These are phyloP conservation scores for Diachrysia chrysitis DNA, from an alignment of 2,888 invertebrate species.

Conservation along the genomic window DNA sequence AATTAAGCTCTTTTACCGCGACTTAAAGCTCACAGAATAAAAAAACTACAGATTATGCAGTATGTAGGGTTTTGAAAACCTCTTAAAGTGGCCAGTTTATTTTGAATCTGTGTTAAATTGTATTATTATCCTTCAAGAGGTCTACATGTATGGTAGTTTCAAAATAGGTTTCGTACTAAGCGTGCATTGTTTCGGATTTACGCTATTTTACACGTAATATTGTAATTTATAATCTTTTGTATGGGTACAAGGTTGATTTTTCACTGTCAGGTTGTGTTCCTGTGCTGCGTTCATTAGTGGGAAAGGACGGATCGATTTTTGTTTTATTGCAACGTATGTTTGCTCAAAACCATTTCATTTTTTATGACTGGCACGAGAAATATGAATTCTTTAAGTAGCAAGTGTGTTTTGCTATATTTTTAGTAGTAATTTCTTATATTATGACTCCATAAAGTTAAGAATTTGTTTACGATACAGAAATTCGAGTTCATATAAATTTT, in stretches of 20 bases:
- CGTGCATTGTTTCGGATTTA: constrained; percentile 56
- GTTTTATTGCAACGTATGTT: constrained; percentile 53
- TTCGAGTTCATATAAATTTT: not conserved
- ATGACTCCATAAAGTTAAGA: constrained; percentile 33
- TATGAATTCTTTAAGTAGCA: constrained; percentile 19
- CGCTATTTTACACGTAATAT: constrained; percentile 15
- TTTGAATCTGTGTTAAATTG: constrained; percentile 26
- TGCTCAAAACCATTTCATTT: constrained; percentile 51
- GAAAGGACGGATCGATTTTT: constrained; percentile 60
- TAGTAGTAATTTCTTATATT: constrained; percentile 4
- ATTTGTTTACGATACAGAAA: constrained; percentile 7
- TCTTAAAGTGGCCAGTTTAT: constrained; percentile 41
- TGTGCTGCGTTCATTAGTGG: constrained; percentile 47
- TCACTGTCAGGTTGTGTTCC: constrained; percentile 14
- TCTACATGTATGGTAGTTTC: constrained; percentile 46
- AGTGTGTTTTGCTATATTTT: constrained; percentile 4
- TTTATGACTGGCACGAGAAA: constrained; percentile 46
- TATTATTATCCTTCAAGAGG: constrained; percentile 37
- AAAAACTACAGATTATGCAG: constrained; percentile 41
- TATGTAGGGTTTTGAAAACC: constrained; percentile 49
- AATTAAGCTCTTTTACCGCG: constrained; percentile 42
- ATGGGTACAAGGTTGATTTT: constrained; percentile 32
- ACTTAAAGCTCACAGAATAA: constrained; percentile 46
- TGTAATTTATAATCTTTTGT: constrained; percentile 29
- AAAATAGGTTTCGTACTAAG: constrained; percentile 60